Conservation (phyloP, 30 jellyfish, hydroid and myxozoan genomes). For the Aurelia aurita complex sp. Pacific region DNA sequence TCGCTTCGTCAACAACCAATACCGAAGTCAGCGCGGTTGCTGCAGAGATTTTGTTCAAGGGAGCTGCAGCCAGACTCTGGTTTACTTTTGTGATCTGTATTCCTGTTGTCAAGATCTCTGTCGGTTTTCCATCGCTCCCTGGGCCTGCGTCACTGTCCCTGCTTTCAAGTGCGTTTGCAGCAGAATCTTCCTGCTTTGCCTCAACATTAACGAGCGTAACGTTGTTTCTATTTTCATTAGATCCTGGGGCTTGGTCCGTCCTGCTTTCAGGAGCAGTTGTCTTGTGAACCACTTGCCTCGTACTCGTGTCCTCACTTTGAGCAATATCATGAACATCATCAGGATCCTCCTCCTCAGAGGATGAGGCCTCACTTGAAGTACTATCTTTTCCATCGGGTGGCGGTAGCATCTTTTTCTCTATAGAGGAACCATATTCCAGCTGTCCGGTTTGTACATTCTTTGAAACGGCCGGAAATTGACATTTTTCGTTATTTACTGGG, state of each 20-base stretch:
- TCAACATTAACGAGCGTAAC: neutral
- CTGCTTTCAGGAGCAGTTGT: neutral
- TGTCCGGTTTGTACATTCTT: neutral
- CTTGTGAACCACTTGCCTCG: neutral
- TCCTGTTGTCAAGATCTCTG: neutral
- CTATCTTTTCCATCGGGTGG: constrained; percentile 63
- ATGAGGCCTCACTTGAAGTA: constrained; percentile 7
- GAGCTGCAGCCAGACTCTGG: neutral
- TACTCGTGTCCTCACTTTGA: neutral
- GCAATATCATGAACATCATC: neutral
- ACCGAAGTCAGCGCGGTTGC: neutral
- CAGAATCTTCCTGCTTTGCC: neutral
- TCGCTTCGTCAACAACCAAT: neutral
- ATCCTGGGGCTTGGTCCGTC: neutral
- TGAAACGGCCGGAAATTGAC: neutral
- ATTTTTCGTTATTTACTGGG: neutral
- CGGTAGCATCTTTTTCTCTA: constrained; percentile 16
- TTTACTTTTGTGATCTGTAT: neutral
- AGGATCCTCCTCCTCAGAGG: neutral
- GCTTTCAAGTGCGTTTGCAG: too few species aligned
- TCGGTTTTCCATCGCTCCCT: neutral
- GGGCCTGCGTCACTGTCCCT: neutral
- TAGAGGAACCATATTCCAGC: neutral
- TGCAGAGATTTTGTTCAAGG: neutral
- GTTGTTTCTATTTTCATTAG: neutral